Evolutionary conservation across 1,140 invertebrate species (phyloP).

Genomic region (Choristoneura fumiferana): DNA sequence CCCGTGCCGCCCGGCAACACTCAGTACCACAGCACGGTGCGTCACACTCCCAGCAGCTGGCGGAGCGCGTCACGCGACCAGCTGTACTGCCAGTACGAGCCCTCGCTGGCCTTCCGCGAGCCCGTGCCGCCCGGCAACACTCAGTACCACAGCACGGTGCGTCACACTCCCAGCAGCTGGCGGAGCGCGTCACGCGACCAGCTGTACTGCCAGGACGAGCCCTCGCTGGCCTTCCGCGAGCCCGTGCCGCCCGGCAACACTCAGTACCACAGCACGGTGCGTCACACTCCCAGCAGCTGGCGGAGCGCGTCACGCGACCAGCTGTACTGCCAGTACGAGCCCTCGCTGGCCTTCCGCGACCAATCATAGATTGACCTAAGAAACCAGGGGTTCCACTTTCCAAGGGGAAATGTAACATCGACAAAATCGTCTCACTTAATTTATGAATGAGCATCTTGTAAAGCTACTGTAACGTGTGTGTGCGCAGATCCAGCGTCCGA

Average conservation of each 20-base stretch:
- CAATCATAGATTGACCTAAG: too few relatives aligned
- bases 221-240: conserved; percentile 92
- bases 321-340: conserved; percentile 93
- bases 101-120: conserved; percentile 92
- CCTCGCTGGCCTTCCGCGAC: conserved; percentile 91
- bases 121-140: conserved; percentile 87
- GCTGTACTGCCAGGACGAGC: conserved; percentile 93
- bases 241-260: conserved; percentile 87
- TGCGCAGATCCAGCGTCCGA: conserved; percentile 86
- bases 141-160: conserved; percentile 83
- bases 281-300: conserved; percentile 75
- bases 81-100: conserved; percentile 93
- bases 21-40: conserved; percentile 83
- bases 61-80: conserved; percentile 91
- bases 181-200: conserved; percentile 91
- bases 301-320: conserved; percentile 91
- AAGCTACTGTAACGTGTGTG: too few relatives aligned
- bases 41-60: conserved; percentile 81
- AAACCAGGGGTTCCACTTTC: too few relatives aligned
- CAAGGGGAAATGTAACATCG: too few relatives aligned
- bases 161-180: conserved; percentile 75
- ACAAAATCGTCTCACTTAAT: too few relatives aligned
- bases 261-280: conserved; percentile 83
- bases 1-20: conserved; percentile 87
- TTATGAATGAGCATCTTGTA: too few relatives aligned